Percentiles rank a stretch among this genome's conserved stretches.
phyloP scores from a whole-genome alignment of 2,797 vertebrate genomes.

The Mallotus villosus region DNA sequence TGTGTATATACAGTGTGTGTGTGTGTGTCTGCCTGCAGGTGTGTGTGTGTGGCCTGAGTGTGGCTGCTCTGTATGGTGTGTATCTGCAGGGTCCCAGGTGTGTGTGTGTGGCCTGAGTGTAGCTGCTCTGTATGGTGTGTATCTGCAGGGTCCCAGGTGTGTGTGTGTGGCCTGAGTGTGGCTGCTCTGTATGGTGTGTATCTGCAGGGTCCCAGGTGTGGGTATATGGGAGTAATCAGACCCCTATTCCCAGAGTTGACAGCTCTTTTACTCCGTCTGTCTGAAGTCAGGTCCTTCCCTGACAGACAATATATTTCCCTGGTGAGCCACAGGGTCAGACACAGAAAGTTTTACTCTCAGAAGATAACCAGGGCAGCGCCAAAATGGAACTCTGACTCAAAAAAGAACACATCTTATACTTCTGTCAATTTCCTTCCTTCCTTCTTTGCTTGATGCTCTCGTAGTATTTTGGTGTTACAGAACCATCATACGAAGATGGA shows the following conservation, averaged over 20 bases:
- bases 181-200: slow-evolving; percentile 13
- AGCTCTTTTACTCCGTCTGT: slow-evolving; percentile 65
- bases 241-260: slow-evolving; percentile 67
- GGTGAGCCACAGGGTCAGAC: slow-evolving; percentile 51
- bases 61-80: not conserved
- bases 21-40: slow-evolving; percentile 10
- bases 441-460: not conserved
- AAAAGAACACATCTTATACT: not conserved
- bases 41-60: slow-evolving; percentile 1
- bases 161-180: slow-evolving; percentile 18
- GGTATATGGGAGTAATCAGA: slow-evolving; percentile 65
- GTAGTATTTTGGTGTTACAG: not conserved
- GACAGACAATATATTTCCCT: slow-evolving; percentile 69
- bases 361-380: slow-evolving; percentile 50
- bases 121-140: not conserved
- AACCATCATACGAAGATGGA: too few species aligned
- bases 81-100: not conserved
- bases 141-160: slow-evolving; percentile 10
- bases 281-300: slow-evolving; percentile 60
- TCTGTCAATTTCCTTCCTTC: not conserved
- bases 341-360: slow-evolving; percentile 45
- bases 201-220: slow-evolving; percentile 63
- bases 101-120: not conserved
- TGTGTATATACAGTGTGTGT: not conserved
- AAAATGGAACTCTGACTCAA: not conserved